phyloP scores from a whole-genome alignment of 2,888 invertebrate species.

The Apotomis turbidana region DNA sequence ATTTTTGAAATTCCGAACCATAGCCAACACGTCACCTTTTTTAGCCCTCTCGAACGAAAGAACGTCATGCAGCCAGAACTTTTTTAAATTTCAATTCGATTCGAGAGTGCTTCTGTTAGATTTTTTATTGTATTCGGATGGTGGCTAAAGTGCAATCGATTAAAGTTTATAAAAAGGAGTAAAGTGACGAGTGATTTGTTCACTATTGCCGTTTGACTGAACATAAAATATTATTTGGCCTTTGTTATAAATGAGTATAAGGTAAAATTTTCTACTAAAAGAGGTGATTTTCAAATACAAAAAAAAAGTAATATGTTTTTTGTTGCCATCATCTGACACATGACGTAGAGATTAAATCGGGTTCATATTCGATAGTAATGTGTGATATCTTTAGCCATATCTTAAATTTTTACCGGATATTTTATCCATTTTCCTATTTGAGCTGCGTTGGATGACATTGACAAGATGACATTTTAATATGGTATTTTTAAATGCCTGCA shows the following conservation, averaged over 20 bases:
- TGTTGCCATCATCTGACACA: no score
- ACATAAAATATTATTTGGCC: background rate
- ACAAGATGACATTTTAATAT: no score
- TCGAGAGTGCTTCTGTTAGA: conserved; percentile 47
- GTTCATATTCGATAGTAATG: no score
- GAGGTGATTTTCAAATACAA: no score
- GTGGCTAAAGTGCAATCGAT: conserved; percentile 19
- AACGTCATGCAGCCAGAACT: conserved; percentile 44
- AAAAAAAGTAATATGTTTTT: no score
- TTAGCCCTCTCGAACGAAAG: conserved; percentile 45
- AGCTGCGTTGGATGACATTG: no score
- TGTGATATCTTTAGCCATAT: no score
- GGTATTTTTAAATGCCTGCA: no score
- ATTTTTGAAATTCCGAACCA: conserved; percentile 42
- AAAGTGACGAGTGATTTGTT: background rate
- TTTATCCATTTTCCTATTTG: no score
- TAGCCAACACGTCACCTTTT: conserved; percentile 46
- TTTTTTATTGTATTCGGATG: conserved; percentile 41
- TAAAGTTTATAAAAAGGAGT: conserved; percentile 13
- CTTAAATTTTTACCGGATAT: no score
- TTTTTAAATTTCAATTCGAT: conserved; percentile 44
- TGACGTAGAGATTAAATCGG: no score
- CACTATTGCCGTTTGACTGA: background rate
- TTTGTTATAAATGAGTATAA: background rate
- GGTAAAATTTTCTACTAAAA: no score